Conservation (phyloP, 2,113 vertebrate species). For the Porphyrio hochstetteri region DNA sequence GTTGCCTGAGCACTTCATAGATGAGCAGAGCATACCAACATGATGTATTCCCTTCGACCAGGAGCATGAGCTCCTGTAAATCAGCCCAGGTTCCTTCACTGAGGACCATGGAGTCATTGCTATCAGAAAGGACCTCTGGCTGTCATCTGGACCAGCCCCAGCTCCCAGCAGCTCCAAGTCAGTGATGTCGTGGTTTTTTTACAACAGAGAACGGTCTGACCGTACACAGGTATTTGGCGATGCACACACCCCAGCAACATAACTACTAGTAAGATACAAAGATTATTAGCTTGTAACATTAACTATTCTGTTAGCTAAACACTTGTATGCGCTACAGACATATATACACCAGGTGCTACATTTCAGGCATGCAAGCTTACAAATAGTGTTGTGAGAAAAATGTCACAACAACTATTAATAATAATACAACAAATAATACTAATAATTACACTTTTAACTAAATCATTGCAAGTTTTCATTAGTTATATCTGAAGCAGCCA, state of each 20-base stretch:
- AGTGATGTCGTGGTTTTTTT: background rate
- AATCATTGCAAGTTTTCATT: background rate
- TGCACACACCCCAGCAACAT: background rate
- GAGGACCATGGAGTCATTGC: background rate
- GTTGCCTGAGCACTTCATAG: background rate
- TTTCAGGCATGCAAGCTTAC: background rate
- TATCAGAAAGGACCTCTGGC: background rate
- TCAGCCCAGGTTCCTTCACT: background rate
- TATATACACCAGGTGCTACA: rapidly evolving
- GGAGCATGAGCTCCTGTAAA: background rate
- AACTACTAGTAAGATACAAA: background rate
- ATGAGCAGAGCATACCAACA: background rate
- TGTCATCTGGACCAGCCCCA: background rate
- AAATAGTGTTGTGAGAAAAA: background rate
- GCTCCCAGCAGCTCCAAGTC: background rate
- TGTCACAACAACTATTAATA: rapidly evolving
- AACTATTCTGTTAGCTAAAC: background rate
- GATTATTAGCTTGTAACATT: background rate
- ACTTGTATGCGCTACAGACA: background rate
- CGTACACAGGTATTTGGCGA: background rate
- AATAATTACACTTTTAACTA: background rate
- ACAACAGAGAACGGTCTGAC: background rate
- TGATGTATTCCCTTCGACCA: background rate
- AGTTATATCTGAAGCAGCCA: background rate
- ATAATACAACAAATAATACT: too few species aligned